These are phyloP conservation scores for Phrixothrix hirtus DNA, from an alignment of 2,888 invertebrate genomes.

Conservation along the genomic window DNA sequence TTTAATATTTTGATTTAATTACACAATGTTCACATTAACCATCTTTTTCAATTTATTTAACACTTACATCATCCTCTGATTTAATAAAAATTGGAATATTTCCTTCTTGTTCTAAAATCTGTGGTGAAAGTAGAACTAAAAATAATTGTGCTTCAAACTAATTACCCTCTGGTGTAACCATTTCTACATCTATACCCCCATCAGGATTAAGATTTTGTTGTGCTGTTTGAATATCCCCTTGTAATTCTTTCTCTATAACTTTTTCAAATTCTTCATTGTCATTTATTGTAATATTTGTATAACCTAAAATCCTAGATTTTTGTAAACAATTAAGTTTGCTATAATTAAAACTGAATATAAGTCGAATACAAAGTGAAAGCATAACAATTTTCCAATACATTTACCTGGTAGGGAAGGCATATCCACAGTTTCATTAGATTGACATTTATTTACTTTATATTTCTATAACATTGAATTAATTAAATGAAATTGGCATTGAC, in stretches of 20 bases:
- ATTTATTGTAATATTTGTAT: background rate
- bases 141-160: background rate
- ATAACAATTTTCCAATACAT: background rate
- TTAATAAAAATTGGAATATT: constrained; percentile 33
- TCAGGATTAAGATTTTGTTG: no score
- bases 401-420: constrained; percentile 32
- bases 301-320: background rate
- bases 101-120: constrained; percentile 36
- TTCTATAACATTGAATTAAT: constrained; percentile 28
- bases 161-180: constrained; percentile 39
- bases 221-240: no score
- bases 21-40: no score
- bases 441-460: constrained; percentile 32
- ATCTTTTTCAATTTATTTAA: no score
- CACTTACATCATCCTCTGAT: no score
- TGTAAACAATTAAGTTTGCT: background rate
- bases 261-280: background rate
- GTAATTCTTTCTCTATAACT: no score
- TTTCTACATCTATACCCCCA: constrained; percentile 23
- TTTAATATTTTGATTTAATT: no score
- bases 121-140: background rate
- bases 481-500: background rate
- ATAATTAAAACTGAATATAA: background rate
- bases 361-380: no score
- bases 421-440: constrained; percentile 28